These are phyloP conservation scores for Limnephilus rhombicus DNA, from an alignment of 2,888 invertebrate genomes.

Conservation along the genomic window DNA sequence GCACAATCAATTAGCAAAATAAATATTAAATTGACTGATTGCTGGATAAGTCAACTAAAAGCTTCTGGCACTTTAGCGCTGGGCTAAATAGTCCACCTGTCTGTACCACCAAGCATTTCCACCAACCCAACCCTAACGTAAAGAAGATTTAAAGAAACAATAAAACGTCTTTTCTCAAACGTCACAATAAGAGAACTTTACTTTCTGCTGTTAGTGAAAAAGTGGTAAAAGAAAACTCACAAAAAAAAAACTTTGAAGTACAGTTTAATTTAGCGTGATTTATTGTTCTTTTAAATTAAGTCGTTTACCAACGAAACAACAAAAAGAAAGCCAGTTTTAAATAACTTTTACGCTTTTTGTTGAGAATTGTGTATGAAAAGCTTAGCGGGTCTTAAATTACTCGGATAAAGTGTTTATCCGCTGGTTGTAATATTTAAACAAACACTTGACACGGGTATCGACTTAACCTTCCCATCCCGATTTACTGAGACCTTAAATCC, in stretches of 20 bases:
- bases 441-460: neutral
- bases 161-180: neutral
- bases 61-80: too few species aligned
- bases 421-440: constrained; percentile 7
- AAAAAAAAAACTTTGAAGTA: neutral
- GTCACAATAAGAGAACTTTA: neutral
- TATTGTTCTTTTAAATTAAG: neutral
- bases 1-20: too few species aligned
- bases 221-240: neutral
- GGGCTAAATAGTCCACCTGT: neutral
- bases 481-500: neutral
- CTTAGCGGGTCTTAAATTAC: neutral
- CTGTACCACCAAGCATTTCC: neutral
- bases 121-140: neutral
- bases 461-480: neutral
- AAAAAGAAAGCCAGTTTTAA: neutral
- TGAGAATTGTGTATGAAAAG: neutral
- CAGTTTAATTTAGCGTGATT: neutral
- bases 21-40: too few species aligned
- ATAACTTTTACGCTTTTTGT: neutral
- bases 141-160: neutral
- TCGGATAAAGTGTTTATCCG: neutral
- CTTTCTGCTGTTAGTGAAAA: neutral
- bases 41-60: too few species aligned
- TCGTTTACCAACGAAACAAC: neutral